These are phyloP conservation scores for Mustela lutreola DNA, from an alignment of 2,113 vertebrate genomes.

Conservation along the genomic window DNA sequence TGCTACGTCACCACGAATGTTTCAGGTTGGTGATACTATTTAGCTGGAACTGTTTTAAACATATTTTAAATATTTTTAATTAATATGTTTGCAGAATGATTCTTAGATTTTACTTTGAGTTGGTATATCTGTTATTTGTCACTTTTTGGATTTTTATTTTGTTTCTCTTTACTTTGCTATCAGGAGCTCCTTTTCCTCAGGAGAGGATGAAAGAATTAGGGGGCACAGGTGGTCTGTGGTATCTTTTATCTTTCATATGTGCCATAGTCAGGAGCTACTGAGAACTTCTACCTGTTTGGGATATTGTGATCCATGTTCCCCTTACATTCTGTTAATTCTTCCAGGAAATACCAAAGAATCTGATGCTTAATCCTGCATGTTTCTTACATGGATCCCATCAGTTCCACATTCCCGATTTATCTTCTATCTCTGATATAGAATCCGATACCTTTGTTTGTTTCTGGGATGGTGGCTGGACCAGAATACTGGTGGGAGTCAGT, in stretches of 20 bases:
- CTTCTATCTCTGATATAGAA: not conserved
- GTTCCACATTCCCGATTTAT: not conserved
- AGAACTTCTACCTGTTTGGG: not conserved
- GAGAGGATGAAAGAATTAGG: not conserved
- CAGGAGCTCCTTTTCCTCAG: not conserved
- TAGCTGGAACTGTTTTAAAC: not conserved
- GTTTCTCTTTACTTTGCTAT: not conserved
- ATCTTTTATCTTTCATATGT: not conserved
- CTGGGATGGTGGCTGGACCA: not conserved
- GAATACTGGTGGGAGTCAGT: not conserved
- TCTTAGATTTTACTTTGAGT: not conserved
- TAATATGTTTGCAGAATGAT: not conserved
- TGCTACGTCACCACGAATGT: not conserved
- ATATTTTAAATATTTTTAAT: not conserved
- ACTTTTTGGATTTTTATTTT: not conserved
- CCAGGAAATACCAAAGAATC: not conserved
- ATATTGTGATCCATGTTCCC: not conserved
- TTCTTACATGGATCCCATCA: not conserved
- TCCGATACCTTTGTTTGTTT: not conserved
- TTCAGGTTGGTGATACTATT: not conserved
- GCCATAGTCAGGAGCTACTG: not conserved
- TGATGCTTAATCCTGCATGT: not conserved
- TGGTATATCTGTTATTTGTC: not conserved
- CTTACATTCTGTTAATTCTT: not conserved
- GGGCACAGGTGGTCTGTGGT: not conserved